Evolutionary conservation across 2,888 invertebrate species (phyloP), one percentile per base, ranked within the genome.

Genomic region (Liopterus haemorrhoidalis): DNA sequence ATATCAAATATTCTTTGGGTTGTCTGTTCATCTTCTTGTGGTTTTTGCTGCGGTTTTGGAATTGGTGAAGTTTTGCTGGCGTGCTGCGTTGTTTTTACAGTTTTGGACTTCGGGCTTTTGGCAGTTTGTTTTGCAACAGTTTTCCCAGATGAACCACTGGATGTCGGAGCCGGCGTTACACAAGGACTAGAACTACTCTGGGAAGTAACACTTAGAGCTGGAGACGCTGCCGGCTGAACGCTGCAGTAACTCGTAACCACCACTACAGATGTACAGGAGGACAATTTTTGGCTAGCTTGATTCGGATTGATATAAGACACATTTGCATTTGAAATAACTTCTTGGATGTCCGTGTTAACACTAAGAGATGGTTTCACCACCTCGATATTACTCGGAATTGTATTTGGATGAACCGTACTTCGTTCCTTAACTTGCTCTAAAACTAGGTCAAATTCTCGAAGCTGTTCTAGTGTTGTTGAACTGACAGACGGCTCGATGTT

Each of bases 361-460:
- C 4, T 51, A 18, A 50, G 51, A 5, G 54, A 46, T 36, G 48
- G 49, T 19, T 51, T 53, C n/a, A 56, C 53, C 43, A 57, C 59
- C n/a, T n/a, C 8, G 36, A 16, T 36, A n/a, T n/a, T n/a, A n/a
- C n/a, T 32, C 2, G 43, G 38, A 25, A 43, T 37, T n/a, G n/a
- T n/a, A n/a, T n/a, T 58, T 1, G 78, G 75, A 50, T 76, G 77
- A 3, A 78, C 79, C 16, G 78, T 81, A 55, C 82, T 83, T 48
- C 84, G 70, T 62, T 85, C 85, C 60, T 85, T 85, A 0, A 87
- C 84, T 69, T 85, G 85, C 59, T 86, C 85, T 48, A 86, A 69
- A 0, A 87, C 85, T 69, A 84, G 81, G 61, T 87, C 86, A 56
- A 87, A 87, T 61, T 87, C 87, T 41, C 85, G 69, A 5, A 87